These are phyloP conservation scores for Holacanthella duospinosa DNA, from an alignment of 2,888 invertebrate genomes.

Conservation along the genomic window DNA sequence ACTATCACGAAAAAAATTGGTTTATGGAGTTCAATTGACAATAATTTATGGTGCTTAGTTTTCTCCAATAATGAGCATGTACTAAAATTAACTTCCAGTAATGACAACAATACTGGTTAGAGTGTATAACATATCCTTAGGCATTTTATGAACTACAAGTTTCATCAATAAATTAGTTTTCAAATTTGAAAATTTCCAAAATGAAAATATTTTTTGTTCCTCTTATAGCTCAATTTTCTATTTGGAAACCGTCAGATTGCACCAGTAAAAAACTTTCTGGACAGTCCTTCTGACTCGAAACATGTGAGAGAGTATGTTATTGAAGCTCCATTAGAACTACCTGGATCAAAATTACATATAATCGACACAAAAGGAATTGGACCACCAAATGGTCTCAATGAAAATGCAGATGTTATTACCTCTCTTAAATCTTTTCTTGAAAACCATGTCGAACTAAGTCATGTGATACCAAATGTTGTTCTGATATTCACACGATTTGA, in stretches of 20 bases:
- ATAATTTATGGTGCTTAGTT: too few relatives aligned
- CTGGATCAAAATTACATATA: background rate
- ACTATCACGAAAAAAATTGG: too few relatives aligned
- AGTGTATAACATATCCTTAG: too few relatives aligned
- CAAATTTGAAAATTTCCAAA: too few relatives aligned
- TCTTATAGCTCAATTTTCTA: conserved; percentile 6
- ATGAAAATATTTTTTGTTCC: background rate
- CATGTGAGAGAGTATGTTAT: conserved; percentile 10
- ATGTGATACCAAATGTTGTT: background rate
- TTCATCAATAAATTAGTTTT: too few relatives aligned
- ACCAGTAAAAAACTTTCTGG: conserved; percentile 8
- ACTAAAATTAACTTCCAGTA: too few relatives aligned
- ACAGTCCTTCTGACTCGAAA: too few relatives aligned
- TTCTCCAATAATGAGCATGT: too few relatives aligned
- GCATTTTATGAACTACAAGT: too few relatives aligned
- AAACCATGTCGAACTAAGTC: background rate
- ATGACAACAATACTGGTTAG: too few relatives aligned
- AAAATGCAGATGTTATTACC: conserved; percentile 7
- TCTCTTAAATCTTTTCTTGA: background rate
- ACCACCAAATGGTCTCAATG: conserved; percentile 7
- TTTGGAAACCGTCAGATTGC: conserved; percentile 8
- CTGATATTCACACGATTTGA: conserved; percentile 11
- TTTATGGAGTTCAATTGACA: too few relatives aligned
- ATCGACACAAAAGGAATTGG: conserved; percentile 12
- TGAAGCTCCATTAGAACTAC: conserved; percentile 4